These are phyloP conservation scores for Antrozous pallidus DNA, from an alignment of 2,797 vertebrate genomes.

Conservation along the genomic window DNA sequence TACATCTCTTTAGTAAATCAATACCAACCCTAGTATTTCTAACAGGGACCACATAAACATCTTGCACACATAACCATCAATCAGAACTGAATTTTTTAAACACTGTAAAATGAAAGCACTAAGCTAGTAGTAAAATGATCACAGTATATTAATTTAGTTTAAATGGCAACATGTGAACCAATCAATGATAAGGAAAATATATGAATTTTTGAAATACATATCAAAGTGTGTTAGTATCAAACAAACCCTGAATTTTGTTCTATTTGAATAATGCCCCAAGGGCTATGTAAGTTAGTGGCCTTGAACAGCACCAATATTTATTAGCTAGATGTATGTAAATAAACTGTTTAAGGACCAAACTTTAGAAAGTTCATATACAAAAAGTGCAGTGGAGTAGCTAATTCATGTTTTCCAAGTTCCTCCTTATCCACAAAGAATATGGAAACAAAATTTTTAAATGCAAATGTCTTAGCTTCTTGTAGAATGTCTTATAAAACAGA, in stretches of 20 bases:
- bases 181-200: constrained; percentile 28
- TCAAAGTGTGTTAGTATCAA: constrained; percentile 51
- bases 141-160: constrained; percentile 44
- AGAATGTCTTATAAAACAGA: background rate
- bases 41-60: constrained; percentile 27
- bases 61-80: background rate
- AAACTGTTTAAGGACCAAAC: background rate
- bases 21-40: constrained; percentile 14
- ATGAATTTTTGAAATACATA: background rate
- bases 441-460: constrained; percentile 42
- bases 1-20: constrained; percentile 36
- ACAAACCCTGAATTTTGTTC: constrained; percentile 31
- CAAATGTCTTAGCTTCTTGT: background rate
- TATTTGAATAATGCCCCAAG: background rate
- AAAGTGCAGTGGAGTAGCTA: background rate
- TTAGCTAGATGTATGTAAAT: background rate
- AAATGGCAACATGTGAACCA: constrained; percentile 36
- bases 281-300: background rate
- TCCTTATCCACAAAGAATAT: background rate
- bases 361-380: background rate
- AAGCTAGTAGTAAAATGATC: background rate
- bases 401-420: constrained; percentile 20
- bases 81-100: constrained; percentile 38
- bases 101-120: constrained; percentile 36
- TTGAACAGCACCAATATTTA: constrained; percentile 14